A percentile compares a stretch with the other conserved stretches of the same genome.
These are phyloP conservation scores for Idris sp. DNA, from an alignment of 1,140 invertebrate species.

Conservation along the genomic window DNA sequence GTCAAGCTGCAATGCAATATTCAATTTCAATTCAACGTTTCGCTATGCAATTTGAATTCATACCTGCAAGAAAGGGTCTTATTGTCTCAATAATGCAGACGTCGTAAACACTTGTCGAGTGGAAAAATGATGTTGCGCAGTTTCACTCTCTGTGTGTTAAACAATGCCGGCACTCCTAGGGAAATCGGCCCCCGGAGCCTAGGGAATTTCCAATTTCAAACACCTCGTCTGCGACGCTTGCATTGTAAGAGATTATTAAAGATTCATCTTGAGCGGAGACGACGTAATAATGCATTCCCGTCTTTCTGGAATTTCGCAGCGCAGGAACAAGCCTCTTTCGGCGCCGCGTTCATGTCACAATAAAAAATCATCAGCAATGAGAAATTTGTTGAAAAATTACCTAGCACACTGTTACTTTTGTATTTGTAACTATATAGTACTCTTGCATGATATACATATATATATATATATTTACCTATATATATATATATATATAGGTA, in stretches of 20 bases:
- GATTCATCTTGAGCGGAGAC: constrained; percentile 56
- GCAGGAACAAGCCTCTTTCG: constrained; percentile 45
- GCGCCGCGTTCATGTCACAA: constrained; percentile 44
- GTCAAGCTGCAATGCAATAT: no score
- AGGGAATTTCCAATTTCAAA: constrained; percentile 60
- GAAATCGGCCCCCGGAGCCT: constrained; percentile 39
- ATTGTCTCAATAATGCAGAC: no score
- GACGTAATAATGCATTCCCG: constrained; percentile 61
- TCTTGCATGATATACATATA: no score
- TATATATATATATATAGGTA: no score
- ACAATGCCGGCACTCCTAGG: constrained; percentile 17
- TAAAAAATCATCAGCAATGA: constrained; percentile 17
- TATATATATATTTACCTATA: no score
- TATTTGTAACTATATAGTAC: no score
- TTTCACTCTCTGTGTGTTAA: no score
- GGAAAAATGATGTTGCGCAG: constrained; percentile 10
- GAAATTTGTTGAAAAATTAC: no score
- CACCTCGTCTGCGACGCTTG: constrained; percentile 52
- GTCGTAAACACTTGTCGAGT: constrained; percentile 4
- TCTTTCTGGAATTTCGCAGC: constrained; percentile 59
- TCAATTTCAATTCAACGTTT: no score
- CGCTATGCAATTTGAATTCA: no score
- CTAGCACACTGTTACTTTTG: no score
- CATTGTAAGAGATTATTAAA: constrained; percentile 58
- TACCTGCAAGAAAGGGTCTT: no score